These are phyloP conservation scores for Tachuris rubrigastra DNA, from an alignment of 2,113 vertebrate species.

Conservation along the genomic window DNA sequence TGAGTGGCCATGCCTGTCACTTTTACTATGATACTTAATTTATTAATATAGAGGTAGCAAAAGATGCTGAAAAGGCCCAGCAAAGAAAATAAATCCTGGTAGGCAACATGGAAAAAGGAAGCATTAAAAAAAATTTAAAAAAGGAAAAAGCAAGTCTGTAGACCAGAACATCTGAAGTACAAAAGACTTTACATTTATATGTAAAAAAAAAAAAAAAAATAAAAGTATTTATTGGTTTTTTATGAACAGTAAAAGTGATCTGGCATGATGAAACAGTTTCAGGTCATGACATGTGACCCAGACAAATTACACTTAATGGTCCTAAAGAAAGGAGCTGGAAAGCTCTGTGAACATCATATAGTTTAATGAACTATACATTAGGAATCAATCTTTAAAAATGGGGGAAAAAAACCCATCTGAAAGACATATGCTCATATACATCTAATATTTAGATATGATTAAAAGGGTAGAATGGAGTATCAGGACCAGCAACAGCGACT, in stretches of 20 bases:
- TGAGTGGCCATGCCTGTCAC: background rate
- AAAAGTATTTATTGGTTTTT: background rate
- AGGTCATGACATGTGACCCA: background rate
- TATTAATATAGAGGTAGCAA: background rate
- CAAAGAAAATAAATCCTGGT: background rate
- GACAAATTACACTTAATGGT: background rate
- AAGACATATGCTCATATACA: background rate
- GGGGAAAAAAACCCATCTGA: background rate
- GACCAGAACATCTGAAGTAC: background rate
- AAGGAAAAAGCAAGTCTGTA: background rate
- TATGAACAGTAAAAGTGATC: background rate
- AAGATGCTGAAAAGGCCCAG: background rate
- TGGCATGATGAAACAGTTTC: background rate
- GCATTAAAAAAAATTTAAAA: accelerated
- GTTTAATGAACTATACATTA: background rate
- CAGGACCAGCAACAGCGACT: background rate
- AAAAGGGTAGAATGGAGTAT: background rate
- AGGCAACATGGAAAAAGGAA: background rate
- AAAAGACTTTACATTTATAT: background rate
- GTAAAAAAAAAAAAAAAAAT: background rate
- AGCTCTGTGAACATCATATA: background rate
- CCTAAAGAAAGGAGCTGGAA: background rate
- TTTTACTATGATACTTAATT: background rate
- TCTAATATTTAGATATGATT: background rate
- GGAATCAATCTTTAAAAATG: background rate